Percentiles rank a stretch among this genome's conserved stretches.
phyloP scores from a whole-genome alignment of 2,797 vertebrate species.

The Crypturellus tataupa region DNA sequence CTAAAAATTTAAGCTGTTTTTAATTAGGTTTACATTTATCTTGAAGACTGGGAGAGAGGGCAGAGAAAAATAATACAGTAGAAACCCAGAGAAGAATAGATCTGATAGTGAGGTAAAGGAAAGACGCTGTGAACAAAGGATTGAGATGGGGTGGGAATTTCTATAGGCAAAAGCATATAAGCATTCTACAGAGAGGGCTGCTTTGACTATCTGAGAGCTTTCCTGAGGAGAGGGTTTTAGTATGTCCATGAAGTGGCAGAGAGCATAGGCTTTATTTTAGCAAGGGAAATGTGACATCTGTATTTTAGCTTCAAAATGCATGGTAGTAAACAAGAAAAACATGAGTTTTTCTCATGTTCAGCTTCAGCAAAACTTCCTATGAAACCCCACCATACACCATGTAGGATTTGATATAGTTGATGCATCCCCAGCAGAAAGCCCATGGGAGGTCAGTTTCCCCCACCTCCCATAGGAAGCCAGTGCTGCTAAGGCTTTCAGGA shows the following conservation, averaged over 20 bases:
- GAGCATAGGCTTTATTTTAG: not conserved
- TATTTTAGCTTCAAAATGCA: not conserved
- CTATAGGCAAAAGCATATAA: not conserved
- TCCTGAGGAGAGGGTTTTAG: not conserved
- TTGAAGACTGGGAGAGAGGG: not conserved
- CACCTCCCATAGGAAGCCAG: conserved; percentile 14
- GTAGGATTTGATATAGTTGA: not conserved
- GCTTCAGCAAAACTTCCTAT: not conserved
- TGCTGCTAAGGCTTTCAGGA: conserved; percentile 16
- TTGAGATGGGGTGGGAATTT: not conserved
- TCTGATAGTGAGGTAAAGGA: conserved; percentile 38
- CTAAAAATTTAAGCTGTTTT: conserved; percentile 30
- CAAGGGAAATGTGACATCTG: not conserved
- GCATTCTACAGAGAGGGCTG: not conserved
- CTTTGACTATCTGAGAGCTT: not conserved
- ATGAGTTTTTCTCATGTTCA: not conserved
- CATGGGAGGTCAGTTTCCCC: conserved; percentile 26
- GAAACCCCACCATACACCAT: not conserved
- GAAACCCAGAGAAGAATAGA: conserved; percentile 51
- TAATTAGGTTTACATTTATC: conserved; percentile 57
- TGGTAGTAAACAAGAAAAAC: not conserved
- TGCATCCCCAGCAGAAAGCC: not conserved
- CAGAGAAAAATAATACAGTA: conserved; percentile 48
- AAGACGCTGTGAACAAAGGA: conserved; percentile 11
- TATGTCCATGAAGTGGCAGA: not conserved